Evolutionary conservation across 1,140 invertebrate genomes (phyloP).

Genomic region (Drosophila busckii): DNA sequence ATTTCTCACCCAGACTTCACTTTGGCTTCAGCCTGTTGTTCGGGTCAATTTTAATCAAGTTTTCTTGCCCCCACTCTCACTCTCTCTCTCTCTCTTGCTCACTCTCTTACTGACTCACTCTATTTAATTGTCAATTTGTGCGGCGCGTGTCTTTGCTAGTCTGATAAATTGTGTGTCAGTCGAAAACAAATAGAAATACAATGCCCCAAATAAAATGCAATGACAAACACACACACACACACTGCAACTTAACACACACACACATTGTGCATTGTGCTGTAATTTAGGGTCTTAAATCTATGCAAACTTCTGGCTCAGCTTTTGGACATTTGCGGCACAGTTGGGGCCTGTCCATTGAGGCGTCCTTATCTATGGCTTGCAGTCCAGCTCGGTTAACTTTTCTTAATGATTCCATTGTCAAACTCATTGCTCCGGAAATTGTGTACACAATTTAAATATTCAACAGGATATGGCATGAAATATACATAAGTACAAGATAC

Average conservation of each 20-base stretch:
- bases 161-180: slow-evolving; percentile 62
- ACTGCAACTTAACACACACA: slow-evolving; percentile 2
- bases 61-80: slow-evolving; percentile 43
- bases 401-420: slow-evolving; percentile 72
- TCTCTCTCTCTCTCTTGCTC: slow-evolving; percentile 30
- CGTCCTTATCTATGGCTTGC: slow-evolving; percentile 50
- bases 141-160: slow-evolving; percentile 49
- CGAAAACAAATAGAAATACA: slow-evolving; percentile 43
- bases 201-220: slow-evolving; percentile 43
- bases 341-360: slow-evolving; percentile 30
- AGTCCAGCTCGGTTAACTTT: slow-evolving; percentile 50
- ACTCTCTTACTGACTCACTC: slow-evolving; percentile 39
- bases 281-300: slow-evolving; percentile 22
- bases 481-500: slow-evolving; percentile 47
- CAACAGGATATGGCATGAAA: slow-evolving; percentile 73
- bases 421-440: slow-evolving; percentile 70
- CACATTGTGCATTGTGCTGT: slow-evolving; percentile 9
- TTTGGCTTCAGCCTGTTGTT: slow-evolving; percentile 33
- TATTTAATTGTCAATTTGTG: slow-evolving; percentile 73
- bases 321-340: slow-evolving; percentile 13
- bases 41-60: slow-evolving; percentile 70
- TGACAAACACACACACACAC: slow-evolving; percentile 9
- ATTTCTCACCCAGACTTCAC: not conserved
- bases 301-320: slow-evolving; percentile 20
- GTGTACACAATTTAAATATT: slow-evolving; percentile 75